Percentiles rank a stretch among this genome's conserved stretches.
These are phyloP conservation scores for Dendrocincla fuliginosa DNA, from an alignment of 2,797 vertebrate genomes.

Conservation along the genomic window DNA sequence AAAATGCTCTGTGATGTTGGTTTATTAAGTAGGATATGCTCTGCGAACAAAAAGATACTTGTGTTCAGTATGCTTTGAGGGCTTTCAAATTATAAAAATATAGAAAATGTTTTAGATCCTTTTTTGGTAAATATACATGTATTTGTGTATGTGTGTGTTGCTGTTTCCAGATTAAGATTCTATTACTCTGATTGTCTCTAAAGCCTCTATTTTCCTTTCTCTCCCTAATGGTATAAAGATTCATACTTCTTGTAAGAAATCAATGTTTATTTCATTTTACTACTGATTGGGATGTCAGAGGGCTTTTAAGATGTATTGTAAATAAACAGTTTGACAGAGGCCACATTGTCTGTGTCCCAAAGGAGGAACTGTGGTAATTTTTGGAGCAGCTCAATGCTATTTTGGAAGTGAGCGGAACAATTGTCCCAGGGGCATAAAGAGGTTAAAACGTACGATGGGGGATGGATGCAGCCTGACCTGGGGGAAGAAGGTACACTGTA, in stretches of 20 bases:
- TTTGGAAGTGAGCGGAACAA: not conserved
- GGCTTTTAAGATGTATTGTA: constrained; percentile 7
- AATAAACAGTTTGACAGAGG: not conserved
- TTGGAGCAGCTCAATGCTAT: not conserved
- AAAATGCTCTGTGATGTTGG: not conserved
- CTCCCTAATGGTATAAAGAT: not conserved
- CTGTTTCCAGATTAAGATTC: not conserved
- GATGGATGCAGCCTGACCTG: not conserved
- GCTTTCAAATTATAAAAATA: not conserved
- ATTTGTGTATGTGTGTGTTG: not conserved
- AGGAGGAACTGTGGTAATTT: not conserved
- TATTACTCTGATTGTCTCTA: not conserved
- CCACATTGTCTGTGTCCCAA: not conserved
- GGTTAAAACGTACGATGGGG: not conserved
- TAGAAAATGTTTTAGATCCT: not conserved
- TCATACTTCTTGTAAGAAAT: not conserved
- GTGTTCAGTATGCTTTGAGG: not conserved
- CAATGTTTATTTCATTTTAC: constrained; percentile 28
- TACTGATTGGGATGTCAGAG: not conserved
- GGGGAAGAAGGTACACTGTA: not conserved
- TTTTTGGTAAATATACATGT: not conserved
- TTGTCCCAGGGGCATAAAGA: not conserved
- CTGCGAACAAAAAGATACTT: not conserved
- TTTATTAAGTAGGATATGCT: not conserved
- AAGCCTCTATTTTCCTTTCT: not conserved